Evolutionary conservation across 1,140 invertebrate genomes (phyloP).

Genomic region (Musca vetustissima): DNA sequence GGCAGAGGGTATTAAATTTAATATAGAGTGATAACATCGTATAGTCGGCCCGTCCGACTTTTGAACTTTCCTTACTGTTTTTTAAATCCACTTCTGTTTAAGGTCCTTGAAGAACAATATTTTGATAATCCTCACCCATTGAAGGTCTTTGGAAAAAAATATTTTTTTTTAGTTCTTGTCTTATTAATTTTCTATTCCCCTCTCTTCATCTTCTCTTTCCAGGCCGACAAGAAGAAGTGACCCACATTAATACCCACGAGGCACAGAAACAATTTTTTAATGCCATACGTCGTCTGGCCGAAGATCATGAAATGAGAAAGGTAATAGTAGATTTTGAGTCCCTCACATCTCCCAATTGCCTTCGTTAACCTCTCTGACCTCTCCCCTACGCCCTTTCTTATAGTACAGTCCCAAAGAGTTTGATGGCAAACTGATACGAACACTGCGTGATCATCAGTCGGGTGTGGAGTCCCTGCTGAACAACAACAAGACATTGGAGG

Average conservation of each 20-base stretch:
- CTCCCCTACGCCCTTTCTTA: not conserved
- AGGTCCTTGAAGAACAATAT: too few relatives aligned
- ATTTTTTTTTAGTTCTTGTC: too few relatives aligned
- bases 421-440: conserved; percentile 31
- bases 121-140: too few relatives aligned
- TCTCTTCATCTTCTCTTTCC: conserved; percentile 1
- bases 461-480: conserved; percentile 38
- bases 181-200: too few relatives aligned
- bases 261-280: conserved; percentile 38
- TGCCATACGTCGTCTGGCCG: conserved; percentile 29
- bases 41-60: too few relatives aligned
- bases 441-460: conserved; percentile 35
- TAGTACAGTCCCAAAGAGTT: conserved; percentile 30
- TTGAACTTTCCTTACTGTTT: too few relatives aligned
- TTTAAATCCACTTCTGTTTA: too few relatives aligned
- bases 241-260: conserved; percentile 28
- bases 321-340: conserved; percentile 25
- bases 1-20: too few relatives aligned
- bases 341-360: not conserved
- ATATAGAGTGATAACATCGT: too few relatives aligned
- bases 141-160: too few relatives aligned
- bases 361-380: too few relatives aligned
- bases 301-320: conserved; percentile 22
- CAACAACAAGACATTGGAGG: conserved; percentile 25
- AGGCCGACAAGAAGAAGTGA: not conserved